Evolutionary conservation across 2,113 vertebrate genomes (phyloP).

Genomic region (Rhinichthys klamathensis): DNA sequence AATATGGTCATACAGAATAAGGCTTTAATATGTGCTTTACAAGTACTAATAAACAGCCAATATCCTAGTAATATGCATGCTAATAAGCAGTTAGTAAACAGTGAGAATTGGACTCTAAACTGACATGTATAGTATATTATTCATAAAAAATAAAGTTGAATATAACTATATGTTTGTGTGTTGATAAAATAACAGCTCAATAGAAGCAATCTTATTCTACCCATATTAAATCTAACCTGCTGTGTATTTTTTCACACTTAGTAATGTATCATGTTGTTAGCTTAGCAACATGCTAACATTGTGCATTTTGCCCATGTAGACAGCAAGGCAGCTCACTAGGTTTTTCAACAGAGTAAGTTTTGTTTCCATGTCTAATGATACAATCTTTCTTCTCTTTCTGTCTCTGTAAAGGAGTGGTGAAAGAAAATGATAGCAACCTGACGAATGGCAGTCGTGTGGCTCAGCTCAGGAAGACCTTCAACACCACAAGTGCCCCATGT

Average conservation of each 20-base stretch:
- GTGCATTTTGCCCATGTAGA: not conserved
- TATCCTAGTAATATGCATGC: no score
- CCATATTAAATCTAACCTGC: no score
- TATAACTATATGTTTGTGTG: not conserved
- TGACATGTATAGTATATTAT: no score
- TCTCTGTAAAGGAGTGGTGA: constrained; percentile 40
- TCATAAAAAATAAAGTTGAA: not conserved
- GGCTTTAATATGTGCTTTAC: no score
- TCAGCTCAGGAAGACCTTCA: constrained; percentile 58
- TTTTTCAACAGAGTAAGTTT: not conserved
- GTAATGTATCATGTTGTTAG: not conserved
- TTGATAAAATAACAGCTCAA: no score
- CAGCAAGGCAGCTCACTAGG: not conserved
- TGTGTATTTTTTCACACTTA: not conserved
- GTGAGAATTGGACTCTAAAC: no score
- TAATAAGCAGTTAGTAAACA: no score
- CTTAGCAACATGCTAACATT: not conserved
- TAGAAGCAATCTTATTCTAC: no score
- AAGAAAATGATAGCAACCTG: not conserved
- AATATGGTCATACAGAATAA: no score
- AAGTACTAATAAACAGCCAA: no score
- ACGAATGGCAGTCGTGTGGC: constrained; percentile 54
- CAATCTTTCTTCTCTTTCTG: not conserved
- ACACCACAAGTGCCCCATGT: constrained; percentile 30
- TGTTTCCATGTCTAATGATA: constrained; percentile 37